These are phyloP conservation scores for Actinernus sp. DNA, from an alignment of 92 coral and sea anemone genomes.

Conservation along the genomic window DNA sequence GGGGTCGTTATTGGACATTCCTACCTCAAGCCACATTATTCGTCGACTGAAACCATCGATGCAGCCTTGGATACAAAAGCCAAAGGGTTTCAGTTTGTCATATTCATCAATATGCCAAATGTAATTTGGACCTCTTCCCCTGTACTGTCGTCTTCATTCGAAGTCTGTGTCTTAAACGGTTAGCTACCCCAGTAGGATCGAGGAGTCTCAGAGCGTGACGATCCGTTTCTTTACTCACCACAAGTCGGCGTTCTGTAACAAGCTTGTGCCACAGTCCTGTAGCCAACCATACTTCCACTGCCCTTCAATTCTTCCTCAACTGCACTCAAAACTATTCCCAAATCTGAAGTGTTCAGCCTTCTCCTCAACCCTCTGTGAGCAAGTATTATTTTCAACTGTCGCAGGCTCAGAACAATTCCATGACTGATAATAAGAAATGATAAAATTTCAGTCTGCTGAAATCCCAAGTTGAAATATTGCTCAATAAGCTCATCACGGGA, in stretches of 20 bases:
- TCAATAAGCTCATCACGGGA: neutral
- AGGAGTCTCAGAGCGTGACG: conserved; percentile 7
- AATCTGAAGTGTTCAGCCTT: conserved; percentile 34
- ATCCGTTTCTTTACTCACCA: conserved; percentile 13
- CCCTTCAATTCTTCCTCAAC: conserved; percentile 59
- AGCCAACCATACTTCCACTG: too few relatives aligned
- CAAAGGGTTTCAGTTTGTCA: too few relatives aligned
- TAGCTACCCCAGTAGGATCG: conserved; percentile 6
- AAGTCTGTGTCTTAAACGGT: too few relatives aligned
- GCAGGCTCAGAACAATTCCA: conserved; percentile 45
- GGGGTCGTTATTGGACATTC: conserved; percentile 41
- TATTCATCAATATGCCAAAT: neutral
- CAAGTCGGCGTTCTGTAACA: conserved; percentile 16
- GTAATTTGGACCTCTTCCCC: too few relatives aligned
- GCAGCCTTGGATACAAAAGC: conserved; percentile 1
- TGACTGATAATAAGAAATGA: neutral
- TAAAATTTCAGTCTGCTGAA: neutral
- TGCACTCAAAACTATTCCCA: conserved; percentile 26
- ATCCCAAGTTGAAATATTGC: neutral
- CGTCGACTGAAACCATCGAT: neutral
- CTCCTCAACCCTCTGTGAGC: conserved; percentile 51
- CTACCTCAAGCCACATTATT: conserved; percentile 57
- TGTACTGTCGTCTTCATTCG: too few relatives aligned
- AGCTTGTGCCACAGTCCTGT: too few relatives aligned
- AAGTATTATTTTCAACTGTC: conserved; percentile 64